Conservation (phyloP, 2,888 invertebrate species). For the Tryphoninae sp. region DNA sequence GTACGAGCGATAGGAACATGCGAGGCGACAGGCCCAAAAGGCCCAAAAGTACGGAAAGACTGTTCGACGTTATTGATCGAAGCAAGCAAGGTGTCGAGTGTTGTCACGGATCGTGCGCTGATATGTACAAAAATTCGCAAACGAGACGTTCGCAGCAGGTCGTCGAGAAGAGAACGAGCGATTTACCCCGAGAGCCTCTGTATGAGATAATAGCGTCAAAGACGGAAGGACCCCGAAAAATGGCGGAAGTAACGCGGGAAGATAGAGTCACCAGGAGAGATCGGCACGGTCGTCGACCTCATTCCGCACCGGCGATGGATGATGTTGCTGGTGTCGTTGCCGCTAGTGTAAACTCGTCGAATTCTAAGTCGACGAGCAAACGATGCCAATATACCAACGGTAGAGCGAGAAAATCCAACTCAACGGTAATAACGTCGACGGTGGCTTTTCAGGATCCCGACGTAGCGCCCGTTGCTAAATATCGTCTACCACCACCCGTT, state of each 20-base stretch:
- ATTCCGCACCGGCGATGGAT: constrained; percentile 77
- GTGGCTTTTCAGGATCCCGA: constrained; percentile 72
- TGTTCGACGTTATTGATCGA: constrained; percentile 72
- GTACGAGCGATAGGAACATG: constrained; percentile 68
- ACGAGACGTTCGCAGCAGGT: constrained; percentile 57
- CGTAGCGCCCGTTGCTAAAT: constrained; percentile 67
- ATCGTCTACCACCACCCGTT: constrained; percentile 55
- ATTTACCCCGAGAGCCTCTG: constrained; percentile 68
- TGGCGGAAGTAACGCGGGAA: constrained; percentile 8
- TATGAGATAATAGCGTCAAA: constrained; percentile 73
- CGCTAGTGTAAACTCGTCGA: background rate
- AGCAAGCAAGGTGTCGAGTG: constrained; percentile 65
- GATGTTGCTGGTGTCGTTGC: constrained; percentile 63
- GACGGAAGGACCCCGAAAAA: constrained; percentile 52
- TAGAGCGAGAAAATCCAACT: constrained; percentile 69
- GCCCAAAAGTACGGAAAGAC: constrained; percentile 77
- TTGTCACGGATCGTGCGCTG: constrained; percentile 52
- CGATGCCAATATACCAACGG: constrained; percentile 66
- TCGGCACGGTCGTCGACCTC: constrained; percentile 72
- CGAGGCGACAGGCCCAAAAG: constrained; percentile 71
- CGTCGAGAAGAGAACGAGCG: constrained; percentile 65
- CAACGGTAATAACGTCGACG: constrained; percentile 67
- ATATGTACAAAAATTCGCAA: constrained; percentile 20
- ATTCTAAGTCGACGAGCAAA: constrained; percentile 40
- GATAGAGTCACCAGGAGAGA: constrained; percentile 54